These are phyloP conservation scores for Acipenser ruthenus DNA, from an alignment of 2,797 vertebrate species.

Conservation along the genomic window DNA sequence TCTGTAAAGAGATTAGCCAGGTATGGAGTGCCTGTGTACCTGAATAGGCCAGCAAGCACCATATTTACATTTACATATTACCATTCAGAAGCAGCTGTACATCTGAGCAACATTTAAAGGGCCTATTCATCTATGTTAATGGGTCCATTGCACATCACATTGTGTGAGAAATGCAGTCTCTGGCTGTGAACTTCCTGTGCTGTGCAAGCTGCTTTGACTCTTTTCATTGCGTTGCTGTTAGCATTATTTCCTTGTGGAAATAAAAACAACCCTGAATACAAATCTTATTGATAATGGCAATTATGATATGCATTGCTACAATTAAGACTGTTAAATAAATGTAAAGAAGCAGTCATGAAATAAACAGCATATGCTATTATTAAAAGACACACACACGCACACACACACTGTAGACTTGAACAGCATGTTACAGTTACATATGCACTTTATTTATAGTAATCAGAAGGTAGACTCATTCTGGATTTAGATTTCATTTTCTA, in stretches of 20 bases:
- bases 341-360: not conserved
- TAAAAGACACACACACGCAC: not conserved
- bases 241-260: constrained; percentile 72
- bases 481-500: not conserved
- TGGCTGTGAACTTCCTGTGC: constrained; percentile 83
- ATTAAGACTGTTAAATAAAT: constrained; percentile 6
- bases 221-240: constrained; percentile 68
- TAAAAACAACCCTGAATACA: constrained; percentile 61
- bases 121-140: constrained; percentile 87
- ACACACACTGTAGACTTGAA: not conserved
- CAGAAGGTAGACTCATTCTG: constrained; percentile 6
- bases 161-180: constrained; percentile 79
- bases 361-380: constrained; percentile 8
- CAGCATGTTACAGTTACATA: constrained; percentile 21
- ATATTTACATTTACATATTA: constrained; percentile 92
- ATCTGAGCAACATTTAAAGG: constrained; percentile 78
- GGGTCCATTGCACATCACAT: constrained; percentile 82
- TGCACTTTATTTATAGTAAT: constrained; percentile 22
- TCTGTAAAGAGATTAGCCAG: constrained; percentile 80
- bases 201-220: constrained; percentile 67
- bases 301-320: constrained; percentile 11
- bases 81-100: constrained; percentile 82
- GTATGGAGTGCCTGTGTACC: constrained; percentile 70
- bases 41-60: constrained; percentile 78
- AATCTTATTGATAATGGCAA: constrained; percentile 10